Evolutionary conservation across 2,888 invertebrate species (phyloP).

Genomic region (Cosmia pyralina): DNA sequence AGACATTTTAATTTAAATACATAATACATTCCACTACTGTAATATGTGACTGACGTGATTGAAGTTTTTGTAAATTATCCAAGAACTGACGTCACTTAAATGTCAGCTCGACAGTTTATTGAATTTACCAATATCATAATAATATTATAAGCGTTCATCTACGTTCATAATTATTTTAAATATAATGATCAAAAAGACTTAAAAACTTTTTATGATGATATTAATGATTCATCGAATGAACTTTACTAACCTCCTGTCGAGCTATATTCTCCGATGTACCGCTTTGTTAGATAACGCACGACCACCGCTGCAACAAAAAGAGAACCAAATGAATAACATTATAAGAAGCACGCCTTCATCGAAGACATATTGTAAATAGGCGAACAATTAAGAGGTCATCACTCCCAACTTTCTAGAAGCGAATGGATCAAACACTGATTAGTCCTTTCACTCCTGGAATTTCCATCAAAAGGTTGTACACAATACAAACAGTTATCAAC

Average conservation of each 20-base stretch:
- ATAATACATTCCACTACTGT: constrained; percentile 57
- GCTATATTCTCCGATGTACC: constrained; percentile 95
- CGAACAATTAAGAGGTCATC: constrained; percentile 81
- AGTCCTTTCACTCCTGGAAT: constrained; percentile 87
- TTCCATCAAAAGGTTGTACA: constrained; percentile 77
- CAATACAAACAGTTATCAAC: constrained; percentile 86
- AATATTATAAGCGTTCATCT: background rate
- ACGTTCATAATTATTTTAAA: constrained; percentile 40
- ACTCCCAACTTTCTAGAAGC: constrained; percentile 85
- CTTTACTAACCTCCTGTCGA: constrained; percentile 93
- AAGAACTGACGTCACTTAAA: constrained; percentile 58
- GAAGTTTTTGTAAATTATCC: constrained; percentile 51
- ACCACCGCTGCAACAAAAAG: constrained; percentile 93
- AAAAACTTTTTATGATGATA: constrained; percentile 46
- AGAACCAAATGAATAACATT: constrained; percentile 67
- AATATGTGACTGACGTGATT: constrained; percentile 47
- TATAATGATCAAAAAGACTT: constrained; percentile 24
- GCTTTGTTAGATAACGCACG: constrained; percentile 94
- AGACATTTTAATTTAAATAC: constrained; percentile 62
- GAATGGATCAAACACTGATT: constrained; percentile 78
- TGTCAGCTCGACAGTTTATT: constrained; percentile 47
- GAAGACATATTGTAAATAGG: constrained; percentile 70
- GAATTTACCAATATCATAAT: constrained; percentile 31
- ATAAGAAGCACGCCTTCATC: constrained; percentile 64
- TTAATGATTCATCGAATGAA: constrained; percentile 56